Conservation (phyloP, 2,888 invertebrate genomes). For the Brenthis hecate region DNA sequence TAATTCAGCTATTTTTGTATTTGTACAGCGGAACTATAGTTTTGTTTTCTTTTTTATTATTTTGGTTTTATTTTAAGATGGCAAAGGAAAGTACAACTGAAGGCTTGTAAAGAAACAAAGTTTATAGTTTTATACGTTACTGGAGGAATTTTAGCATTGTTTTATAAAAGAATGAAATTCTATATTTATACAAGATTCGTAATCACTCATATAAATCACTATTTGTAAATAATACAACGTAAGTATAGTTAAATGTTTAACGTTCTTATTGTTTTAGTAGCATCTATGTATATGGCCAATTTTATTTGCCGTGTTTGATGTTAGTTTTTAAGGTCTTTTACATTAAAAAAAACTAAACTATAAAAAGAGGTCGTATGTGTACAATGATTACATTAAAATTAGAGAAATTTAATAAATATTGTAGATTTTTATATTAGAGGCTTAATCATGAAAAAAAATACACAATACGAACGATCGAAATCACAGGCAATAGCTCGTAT, state of each 20-base stretch:
- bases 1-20: constrained; percentile 68
- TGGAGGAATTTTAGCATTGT: constrained; percentile 39
- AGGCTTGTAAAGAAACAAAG: constrained; percentile 32
- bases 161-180: constrained; percentile 49
- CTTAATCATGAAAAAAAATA: neutral
- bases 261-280: constrained; percentile 47
- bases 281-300: constrained; percentile 65
- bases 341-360: constrained; percentile 29
- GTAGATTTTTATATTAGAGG: constrained; percentile 3
- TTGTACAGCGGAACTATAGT: constrained; percentile 46
- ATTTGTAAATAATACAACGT: constrained; percentile 47
- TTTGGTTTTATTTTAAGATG: constrained; percentile 19
- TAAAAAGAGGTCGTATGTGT: neutral
- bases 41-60: constrained; percentile 15
- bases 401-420: neutral
- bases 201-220: constrained; percentile 45
- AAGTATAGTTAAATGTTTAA: constrained; percentile 41
- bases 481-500: too few species aligned
- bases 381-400: neutral
- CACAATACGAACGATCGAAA: neutral
- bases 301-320: constrained; percentile 76
- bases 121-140: constrained; percentile 44
- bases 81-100: constrained; percentile 30
- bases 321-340: constrained; percentile 56
- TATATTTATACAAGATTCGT: constrained; percentile 56